Evolutionary conservation across 2,888 invertebrate genomes (phyloP), one percentile per base, ranked within the genome.

Genomic region (Platypus cylindrus): DNA sequence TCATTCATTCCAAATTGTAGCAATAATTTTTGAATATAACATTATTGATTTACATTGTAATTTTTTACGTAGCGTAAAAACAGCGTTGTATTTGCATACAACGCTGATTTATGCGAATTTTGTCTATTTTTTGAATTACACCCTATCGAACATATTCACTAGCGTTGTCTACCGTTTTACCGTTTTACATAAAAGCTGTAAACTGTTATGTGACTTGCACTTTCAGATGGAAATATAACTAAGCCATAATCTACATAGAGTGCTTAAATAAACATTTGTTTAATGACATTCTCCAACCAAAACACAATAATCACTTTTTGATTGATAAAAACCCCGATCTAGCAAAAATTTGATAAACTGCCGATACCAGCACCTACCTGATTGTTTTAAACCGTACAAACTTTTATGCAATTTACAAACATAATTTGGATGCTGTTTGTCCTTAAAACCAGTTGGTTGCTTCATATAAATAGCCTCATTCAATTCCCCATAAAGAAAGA

Each of bases 391-490:
- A 2, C 37, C 40, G 23, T 40, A 40, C 2, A 38, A 17, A 15
- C 33, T 36, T 23, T 30, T 32, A 14, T 33, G 35, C 13, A 41
- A 18, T 17, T 36, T 42, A 22, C 42, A 42, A 3, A 41, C 33
- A 15, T 36, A n/a, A 12, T 39, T 17, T 17, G 14, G 17, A 3
- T 34, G 22, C 16, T 38, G 23, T 17, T 34, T 12, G 16, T 29
- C 15, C 16, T 35, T 28, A 26, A 33, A 38, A 13, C 38, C 36
- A 15, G 3, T 13, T 20, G 38, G 33, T 15, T 38, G 37, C 11
- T 30, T 40, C 40, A 40, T 43, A 30, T 34, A 40, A 5, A 43
- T 27, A 29, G 8, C 16, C 24, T 40, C 43, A 11, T 7, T 28
- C 26, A 36, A 30, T 8, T 41, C 38, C 12, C 37, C 40, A 30